Evolutionary conservation across 2,888 invertebrate genomes (phyloP).

Genomic region (Cremastinae sp.): DNA sequence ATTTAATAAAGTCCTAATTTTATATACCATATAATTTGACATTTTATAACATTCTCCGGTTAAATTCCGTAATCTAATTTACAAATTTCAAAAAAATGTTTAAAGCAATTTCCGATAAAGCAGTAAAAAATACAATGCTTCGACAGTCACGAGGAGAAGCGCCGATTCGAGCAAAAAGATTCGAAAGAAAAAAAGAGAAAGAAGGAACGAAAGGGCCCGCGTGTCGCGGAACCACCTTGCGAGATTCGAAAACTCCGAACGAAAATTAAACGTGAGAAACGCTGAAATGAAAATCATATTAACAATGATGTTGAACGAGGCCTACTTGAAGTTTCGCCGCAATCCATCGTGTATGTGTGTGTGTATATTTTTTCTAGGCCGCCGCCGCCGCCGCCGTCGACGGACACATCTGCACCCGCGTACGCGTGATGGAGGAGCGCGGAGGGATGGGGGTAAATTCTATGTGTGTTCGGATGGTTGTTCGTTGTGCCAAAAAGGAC

Average conservation of each 20-base stretch:
- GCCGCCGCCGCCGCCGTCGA: slow-evolving; percentile 73
- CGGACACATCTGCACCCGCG: slow-evolving; percentile 74
- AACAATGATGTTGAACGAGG: slow-evolving; percentile 53
- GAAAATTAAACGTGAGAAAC: slow-evolving; percentile 56
- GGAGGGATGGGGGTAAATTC: slow-evolving; percentile 65
- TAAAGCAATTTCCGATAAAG: not conserved
- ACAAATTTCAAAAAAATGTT: too few species aligned
- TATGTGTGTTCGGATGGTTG: slow-evolving; percentile 56
- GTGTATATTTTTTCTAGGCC: slow-evolving; percentile 64
- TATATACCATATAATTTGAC: not conserved
- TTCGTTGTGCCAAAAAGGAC: slow-evolving; percentile 43
- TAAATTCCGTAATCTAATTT: too few species aligned
- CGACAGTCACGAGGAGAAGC: slow-evolving; percentile 9
- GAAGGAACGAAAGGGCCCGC: slow-evolving; percentile 39
- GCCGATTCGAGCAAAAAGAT: slow-evolving; percentile 12
- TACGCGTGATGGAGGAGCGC: slow-evolving; percentile 66
- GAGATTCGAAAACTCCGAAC: slow-evolving; percentile 35
- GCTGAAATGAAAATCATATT: slow-evolving; percentile 30
- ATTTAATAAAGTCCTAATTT: not conserved
- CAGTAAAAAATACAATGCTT: slow-evolving; percentile 31
- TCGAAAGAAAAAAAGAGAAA: slow-evolving; percentile 2
- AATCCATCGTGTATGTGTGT: slow-evolving; percentile 75
- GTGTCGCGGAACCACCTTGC: slow-evolving; percentile 8
- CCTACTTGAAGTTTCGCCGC: slow-evolving; percentile 79
- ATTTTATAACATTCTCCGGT: not conserved